These are phyloP conservation scores for Caenorhabditis angaria DNA, from an alignment of 2,888 invertebrate species.

Conservation along the genomic window DNA sequence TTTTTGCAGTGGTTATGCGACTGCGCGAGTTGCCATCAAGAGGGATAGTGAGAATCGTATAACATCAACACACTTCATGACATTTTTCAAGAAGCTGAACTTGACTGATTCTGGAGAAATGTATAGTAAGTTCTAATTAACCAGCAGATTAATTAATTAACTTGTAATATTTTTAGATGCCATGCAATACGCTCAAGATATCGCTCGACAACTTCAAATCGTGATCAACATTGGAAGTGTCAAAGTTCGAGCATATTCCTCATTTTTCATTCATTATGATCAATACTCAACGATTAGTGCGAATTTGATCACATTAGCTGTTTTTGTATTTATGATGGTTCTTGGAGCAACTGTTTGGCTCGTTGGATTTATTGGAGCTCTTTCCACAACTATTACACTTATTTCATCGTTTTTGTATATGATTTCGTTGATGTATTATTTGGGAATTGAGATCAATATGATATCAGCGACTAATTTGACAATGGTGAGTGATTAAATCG, in stretches of 20 bases:
- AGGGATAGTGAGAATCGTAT: conserved; percentile 7
- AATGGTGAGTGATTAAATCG: too few species aligned
- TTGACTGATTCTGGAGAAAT: conserved; percentile 22
- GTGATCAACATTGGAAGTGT: not conserved
- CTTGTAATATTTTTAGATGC: conserved; percentile 8
- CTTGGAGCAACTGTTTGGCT: conserved; percentile 23
- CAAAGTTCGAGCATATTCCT: conserved; percentile 5
- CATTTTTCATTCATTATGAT: conserved; percentile 36
- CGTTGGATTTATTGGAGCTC: conserved; percentile 19
- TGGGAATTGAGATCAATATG: conserved; percentile 25
- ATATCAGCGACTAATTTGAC: conserved; percentile 32
- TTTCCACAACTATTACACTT: conserved; percentile 21
- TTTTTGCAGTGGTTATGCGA: conserved; percentile 14
- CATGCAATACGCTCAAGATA: not conserved
- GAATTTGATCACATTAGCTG: conserved; percentile 19
- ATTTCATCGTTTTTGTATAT: conserved; percentile 29
- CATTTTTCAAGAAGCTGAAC: conserved; percentile 34
- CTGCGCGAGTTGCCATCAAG: conserved; percentile 16
- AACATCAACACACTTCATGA: conserved; percentile 14
- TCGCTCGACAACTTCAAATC: not conserved
- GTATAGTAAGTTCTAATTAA: conserved; percentile 15
- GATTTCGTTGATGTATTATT: conserved; percentile 27
- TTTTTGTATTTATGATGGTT: conserved; percentile 26
- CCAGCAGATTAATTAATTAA: too few species aligned
- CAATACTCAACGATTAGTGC: conserved; percentile 18